Evolutionary conservation across 2,888 invertebrate genomes (phyloP).

Genomic region (Leptarthrus brevirostris): DNA sequence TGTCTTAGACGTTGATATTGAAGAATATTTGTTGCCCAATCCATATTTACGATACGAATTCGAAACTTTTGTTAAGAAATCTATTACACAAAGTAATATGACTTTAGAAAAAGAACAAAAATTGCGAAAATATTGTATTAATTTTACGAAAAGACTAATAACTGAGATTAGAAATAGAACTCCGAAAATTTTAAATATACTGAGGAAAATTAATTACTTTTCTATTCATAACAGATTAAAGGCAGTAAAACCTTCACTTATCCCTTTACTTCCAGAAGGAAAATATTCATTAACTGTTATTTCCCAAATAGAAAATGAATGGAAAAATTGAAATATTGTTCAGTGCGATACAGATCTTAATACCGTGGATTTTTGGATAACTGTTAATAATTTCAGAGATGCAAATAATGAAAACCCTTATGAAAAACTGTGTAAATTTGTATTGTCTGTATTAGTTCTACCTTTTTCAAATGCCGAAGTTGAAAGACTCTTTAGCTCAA

Average conservation of each 20-base stretch:
- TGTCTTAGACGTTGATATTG: neutral
- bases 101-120: neutral
- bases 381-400: slow-evolving; percentile 40
- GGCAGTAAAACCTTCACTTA: neutral
- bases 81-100: neutral
- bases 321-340: slow-evolving; percentile 20
- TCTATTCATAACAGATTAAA: neutral
- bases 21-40: neutral
- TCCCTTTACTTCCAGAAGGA: neutral
- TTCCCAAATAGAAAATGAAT: slow-evolving; percentile 31
- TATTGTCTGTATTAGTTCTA: slow-evolving; percentile 19
- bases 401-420: slow-evolving; percentile 19
- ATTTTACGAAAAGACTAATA: neutral
- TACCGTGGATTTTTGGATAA: slow-evolving; percentile 38
- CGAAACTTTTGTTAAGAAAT: neutral
- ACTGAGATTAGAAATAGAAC: neutral
- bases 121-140: neutral
- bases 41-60: neutral
- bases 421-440: slow-evolving; percentile 14
- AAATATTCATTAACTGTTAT: slow-evolving; percentile 25
- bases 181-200: neutral
- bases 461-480: slow-evolving; percentile 48
- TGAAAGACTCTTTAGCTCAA: slow-evolving; percentile 36
- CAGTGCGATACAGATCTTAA: slow-evolving; percentile 8
- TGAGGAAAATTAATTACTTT: slow-evolving; percentile 41